These are phyloP conservation scores for Ceyx cyanopectus DNA, from an alignment of 2,113 vertebrate genomes.

Conservation along the genomic window DNA sequence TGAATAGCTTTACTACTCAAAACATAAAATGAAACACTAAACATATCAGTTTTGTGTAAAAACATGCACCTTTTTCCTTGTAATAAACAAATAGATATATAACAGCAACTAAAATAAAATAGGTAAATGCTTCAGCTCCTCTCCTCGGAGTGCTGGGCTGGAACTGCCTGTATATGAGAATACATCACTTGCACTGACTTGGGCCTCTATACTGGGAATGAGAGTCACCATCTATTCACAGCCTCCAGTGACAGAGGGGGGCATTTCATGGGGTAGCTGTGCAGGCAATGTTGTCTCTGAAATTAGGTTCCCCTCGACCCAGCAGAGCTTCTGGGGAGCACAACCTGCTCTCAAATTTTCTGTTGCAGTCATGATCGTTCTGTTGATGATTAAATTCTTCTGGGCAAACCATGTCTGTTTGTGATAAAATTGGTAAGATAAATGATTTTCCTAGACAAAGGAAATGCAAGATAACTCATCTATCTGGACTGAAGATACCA, in stretches of 20 bases:
- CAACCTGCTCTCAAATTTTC: background rate
- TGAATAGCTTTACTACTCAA: constrained; percentile 52
- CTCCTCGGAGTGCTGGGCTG: background rate
- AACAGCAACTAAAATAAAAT: constrained; percentile 29
- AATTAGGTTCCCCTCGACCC: background rate
- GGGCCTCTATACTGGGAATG: rapidly evolving
- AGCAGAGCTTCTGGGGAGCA: background rate
- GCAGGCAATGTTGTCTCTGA: background rate
- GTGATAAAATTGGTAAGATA: constrained; percentile 61
- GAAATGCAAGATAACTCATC: constrained; percentile 51
- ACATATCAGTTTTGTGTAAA: constrained; percentile 45
- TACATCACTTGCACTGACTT: background rate
- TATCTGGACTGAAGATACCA: background rate
- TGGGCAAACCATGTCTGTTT: background rate
- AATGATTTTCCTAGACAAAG: constrained; percentile 57
- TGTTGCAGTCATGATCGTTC: background rate
- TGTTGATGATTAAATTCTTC: background rate
- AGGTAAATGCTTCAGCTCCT: background rate
- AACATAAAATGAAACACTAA: constrained; percentile 66
- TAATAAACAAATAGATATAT: constrained; percentile 56
- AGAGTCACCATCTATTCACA: background rate
- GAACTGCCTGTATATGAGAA: background rate
- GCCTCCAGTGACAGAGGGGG: background rate
- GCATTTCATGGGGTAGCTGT: background rate
- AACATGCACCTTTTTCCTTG: background rate